phyloP scores from a whole-genome alignment of 2,113 vertebrate species.

The Mastomys coucha region DNA sequence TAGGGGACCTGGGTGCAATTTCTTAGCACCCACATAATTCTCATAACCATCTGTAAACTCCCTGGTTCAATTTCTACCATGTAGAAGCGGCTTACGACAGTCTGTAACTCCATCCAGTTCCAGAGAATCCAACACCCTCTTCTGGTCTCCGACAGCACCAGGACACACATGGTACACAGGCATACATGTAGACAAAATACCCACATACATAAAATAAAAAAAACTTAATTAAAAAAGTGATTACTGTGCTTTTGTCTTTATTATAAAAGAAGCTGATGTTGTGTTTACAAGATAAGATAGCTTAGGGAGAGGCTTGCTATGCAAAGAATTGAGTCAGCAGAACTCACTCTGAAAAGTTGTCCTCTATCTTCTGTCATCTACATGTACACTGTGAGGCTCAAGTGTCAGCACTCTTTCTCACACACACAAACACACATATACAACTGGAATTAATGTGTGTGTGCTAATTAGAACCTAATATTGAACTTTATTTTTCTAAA shows the following conservation, averaged over 20 bases:
- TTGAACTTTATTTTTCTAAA: slow-evolving; percentile 36
- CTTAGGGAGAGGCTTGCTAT: background rate
- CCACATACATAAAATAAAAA: background rate
- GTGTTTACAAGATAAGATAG: background rate
- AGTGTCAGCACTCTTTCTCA: background rate
- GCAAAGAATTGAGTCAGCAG: background rate
- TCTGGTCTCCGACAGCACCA: background rate
- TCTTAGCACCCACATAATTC: background rate
- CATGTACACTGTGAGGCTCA: background rate
- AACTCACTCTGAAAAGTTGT: background rate
- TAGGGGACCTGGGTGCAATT: background rate
- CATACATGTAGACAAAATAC: background rate
- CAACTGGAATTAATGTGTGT: too few relatives aligned
- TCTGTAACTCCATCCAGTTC: background rate
- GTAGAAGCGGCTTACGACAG: background rate
- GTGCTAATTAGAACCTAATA: slow-evolving; percentile 35
- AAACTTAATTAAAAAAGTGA: too few relatives aligned
- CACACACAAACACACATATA: background rate
- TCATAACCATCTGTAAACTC: background rate
- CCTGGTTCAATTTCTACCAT: background rate
- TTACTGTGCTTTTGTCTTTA: slow-evolving; percentile 27
- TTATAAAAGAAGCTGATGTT: background rate
- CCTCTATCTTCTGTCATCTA: background rate
- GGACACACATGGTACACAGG: background rate
- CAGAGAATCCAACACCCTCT: background rate